phyloP scores from a whole-genome alignment of 2,888 invertebrate genomes.

The Siphlonurus alternatus region DNA sequence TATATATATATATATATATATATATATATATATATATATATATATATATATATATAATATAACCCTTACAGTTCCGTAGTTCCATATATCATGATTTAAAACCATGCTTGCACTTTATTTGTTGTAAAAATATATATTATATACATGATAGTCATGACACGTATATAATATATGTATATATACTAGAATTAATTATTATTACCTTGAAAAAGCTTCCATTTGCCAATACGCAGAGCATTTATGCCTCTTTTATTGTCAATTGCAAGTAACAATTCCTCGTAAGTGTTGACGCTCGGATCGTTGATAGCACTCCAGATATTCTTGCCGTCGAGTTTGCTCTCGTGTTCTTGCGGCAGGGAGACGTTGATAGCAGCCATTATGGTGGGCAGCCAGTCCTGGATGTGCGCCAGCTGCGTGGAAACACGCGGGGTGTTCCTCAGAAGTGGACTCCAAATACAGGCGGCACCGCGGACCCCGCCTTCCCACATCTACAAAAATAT shows the following conservation, averaged over 20 bases:
- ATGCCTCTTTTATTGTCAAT: neutral
- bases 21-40: neutral
- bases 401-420: conserved; percentile 29
- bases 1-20: neutral
- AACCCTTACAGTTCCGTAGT: no score
- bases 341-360: conserved; percentile 18
- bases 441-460: conserved; percentile 32
- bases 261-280: neutral
- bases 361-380: conserved; percentile 23
- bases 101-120: no score
- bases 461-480: conserved; percentile 33
- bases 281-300: neutral
- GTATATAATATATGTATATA: no score
- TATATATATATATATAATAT: neutral
- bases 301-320: neutral
- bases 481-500: conserved; percentile 26
- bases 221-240: neutral
- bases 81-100: no score
- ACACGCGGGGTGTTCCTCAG: conserved; percentile 24
- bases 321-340: conserved; percentile 18
- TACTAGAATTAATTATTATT: no score
- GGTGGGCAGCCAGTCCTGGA: conserved; percentile 36
- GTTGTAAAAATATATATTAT: no score
- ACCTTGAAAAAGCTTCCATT: neutral
- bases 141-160: no score